Evolutionary conservation across 2,113 vertebrate species (phyloP).

Genomic region (Perca schrenkii): DNA sequence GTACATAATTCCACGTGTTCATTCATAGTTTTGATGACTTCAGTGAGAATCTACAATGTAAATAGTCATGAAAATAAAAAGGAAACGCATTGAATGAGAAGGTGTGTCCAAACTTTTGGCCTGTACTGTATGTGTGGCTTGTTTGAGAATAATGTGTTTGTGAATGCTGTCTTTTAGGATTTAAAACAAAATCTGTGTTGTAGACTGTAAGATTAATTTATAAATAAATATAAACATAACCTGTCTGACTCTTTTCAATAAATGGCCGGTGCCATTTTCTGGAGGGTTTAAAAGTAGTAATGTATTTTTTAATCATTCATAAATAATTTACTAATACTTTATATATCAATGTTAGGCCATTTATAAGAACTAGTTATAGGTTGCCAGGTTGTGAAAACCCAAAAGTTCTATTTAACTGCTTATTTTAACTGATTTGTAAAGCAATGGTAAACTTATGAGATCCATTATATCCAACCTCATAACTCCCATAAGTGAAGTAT

Average conservation of each 20-base stretch:
- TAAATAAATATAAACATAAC: conserved; percentile 25
- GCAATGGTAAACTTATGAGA: no score
- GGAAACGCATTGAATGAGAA: no score
- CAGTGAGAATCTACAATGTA: no score
- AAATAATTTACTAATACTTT: not conserved
- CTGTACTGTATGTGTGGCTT: conserved; percentile 1
- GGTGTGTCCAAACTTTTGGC: no score
- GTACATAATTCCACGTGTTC: no score
- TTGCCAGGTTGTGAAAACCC: not conserved
- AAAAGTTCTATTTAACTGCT: no score
- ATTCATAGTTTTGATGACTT: no score
- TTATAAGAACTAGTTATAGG: not conserved
- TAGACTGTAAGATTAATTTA: not conserved
- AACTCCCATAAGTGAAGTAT: conserved; percentile 69
- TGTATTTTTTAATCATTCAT: no score
- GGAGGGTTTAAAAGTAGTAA: no score
- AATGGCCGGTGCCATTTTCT: not conserved
- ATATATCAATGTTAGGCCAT: not conserved
- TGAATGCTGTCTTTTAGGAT: not conserved
- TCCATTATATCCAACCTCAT: no score
- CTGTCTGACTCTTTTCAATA: conserved; percentile 8
- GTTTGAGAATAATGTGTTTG: conserved; percentile 14
- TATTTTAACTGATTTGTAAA: no score
- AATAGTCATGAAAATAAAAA: no score
- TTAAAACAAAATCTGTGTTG: conserved; percentile 13